phyloP scores from a whole-genome alignment of 2,888 invertebrate species.

The Rhingia rostrata region DNA sequence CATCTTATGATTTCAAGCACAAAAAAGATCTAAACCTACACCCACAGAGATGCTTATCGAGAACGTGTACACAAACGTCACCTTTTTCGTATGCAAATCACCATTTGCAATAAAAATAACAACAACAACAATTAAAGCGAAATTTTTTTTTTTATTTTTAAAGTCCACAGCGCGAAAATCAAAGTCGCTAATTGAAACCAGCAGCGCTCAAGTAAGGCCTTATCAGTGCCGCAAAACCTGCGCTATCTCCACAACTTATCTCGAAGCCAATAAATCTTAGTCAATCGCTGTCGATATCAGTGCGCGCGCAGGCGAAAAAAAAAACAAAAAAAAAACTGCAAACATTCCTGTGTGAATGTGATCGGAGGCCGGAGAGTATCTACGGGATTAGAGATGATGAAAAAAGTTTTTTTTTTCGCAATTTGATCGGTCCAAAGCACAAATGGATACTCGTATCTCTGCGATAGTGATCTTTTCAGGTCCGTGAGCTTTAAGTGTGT shows the following conservation, averaged over 20 bases:
- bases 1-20: slow-evolving; percentile 11
- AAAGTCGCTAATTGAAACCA: slow-evolving; percentile 71
- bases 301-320: not conserved
- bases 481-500: slow-evolving; percentile 55
- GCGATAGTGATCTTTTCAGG: slow-evolving; percentile 60
- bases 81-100: slow-evolving; percentile 60
- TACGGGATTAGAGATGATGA: slow-evolving; percentile 27
- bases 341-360: slow-evolving; percentile 21
- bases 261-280: slow-evolving; percentile 70
- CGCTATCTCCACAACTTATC: slow-evolving; percentile 62
- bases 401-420: slow-evolving; percentile 48
- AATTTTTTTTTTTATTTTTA: no score
- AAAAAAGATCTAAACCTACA: slow-evolving; percentile 25
- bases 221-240: slow-evolving; percentile 63
- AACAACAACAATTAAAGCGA: not conserved
- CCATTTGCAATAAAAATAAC: slow-evolving; percentile 33
- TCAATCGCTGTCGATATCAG: slow-evolving; percentile 68
- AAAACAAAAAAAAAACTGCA: not conserved
- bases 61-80: slow-evolving; percentile 52
- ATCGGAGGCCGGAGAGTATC: not conserved
- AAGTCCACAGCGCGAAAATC: slow-evolving; percentile 4
- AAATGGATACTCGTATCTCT: slow-evolving; percentile 44
- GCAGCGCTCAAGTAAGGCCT: slow-evolving; percentile 51
- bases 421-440: slow-evolving; percentile 28
- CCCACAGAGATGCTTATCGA: slow-evolving; percentile 32